Evolutionary conservation across 2,113 vertebrate species (phyloP), one percentile per base, ranked within the genome.

Genomic region (Phalacrocorax brasilianus): DNA sequence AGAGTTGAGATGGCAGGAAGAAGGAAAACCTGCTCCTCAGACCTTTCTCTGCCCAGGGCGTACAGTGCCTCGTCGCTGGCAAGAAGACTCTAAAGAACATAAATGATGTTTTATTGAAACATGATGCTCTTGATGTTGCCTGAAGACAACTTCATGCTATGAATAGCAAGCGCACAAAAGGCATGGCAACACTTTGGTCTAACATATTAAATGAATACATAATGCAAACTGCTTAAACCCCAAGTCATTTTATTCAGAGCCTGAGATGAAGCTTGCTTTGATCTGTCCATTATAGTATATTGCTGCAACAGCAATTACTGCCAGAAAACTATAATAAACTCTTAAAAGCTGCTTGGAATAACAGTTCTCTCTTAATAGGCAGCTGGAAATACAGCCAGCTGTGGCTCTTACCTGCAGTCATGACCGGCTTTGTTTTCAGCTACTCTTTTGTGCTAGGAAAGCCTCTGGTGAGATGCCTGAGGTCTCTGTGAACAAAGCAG

Each of bases 321-420:
- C 86, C 86, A 89, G 82, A 95, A 95, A 91, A 82, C 85, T 80
- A 18, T 89, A 91, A 91, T 94, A 87, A 96, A 89, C 66, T 94
- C 91, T 76, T 91, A 93, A 88, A 96, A 95, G 87, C 84, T 90
- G 87, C 87, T 95, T 96, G 59, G 59, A 95, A 55, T 91, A 95
- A 89, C 61, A 85, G 53, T 89, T 91, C 66, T 85, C 17, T 91
- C 74, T 90, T 96, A 83, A 95, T 62, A 91, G 71, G 67, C 75
- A 74, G 74, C 89, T 95, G 55, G 67, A 95, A 95, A 79, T 77
- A 66, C 14, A 95, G 85, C 87, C 95, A 91, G 87, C 94, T 95
- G 87, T 85, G 89, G 50, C 89, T 95, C 45, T 20, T 95, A 97
- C 95, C 91, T 96, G 77, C 78, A 87, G 81, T 88, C 87, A 82